Evolutionary conservation across 2,797 vertebrate species (phyloP).

Genomic region (Serranus cabrilla): DNA sequence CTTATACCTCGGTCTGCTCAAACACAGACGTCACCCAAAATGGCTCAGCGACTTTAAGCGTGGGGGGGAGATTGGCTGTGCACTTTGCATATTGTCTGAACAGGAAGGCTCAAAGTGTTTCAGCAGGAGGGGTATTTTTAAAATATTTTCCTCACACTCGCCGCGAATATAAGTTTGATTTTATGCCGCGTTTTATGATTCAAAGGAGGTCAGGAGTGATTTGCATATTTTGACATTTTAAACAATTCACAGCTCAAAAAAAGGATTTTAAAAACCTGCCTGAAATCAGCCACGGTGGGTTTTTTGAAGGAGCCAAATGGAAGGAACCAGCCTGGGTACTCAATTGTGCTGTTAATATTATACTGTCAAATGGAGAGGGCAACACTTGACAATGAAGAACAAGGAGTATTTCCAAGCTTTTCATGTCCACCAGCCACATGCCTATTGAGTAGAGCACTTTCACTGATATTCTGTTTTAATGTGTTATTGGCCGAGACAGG

Average conservation of each 20-base stretch:
- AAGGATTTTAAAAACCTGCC: conserved; percentile 47
- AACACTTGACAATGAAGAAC: conserved; percentile 70
- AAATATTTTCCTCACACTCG: conserved; percentile 5
- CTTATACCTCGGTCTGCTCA: conserved; percentile 31
- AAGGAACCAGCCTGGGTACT: conserved; percentile 48
- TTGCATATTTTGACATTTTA: conserved; percentile 79
- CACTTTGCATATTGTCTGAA: neutral
- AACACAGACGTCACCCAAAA: conserved; percentile 21
- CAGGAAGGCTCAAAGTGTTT: conserved; percentile 15
- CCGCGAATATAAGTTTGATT: conserved; percentile 52
- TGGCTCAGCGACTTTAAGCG: neutral
- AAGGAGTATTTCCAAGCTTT: conserved; percentile 68
- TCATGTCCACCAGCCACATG: conserved; percentile 49
- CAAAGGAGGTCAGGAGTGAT: conserved; percentile 66
- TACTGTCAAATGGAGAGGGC: conserved; percentile 65
- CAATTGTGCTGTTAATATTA: conserved; percentile 65
- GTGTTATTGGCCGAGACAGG: conserved; percentile 50
- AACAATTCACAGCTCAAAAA: conserved; percentile 62
- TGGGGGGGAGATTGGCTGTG: neutral
- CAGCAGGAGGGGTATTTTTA: neutral
- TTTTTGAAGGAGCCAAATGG: conserved; percentile 52
- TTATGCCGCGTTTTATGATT: conserved; percentile 57
- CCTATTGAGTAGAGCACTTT: conserved; percentile 52
- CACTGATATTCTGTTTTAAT: conserved; percentile 48
- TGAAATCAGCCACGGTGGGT: conserved; percentile 45